Evolutionary conservation across 1,140 invertebrate species (phyloP).

Genomic region (Listronotus oregonensis): DNA sequence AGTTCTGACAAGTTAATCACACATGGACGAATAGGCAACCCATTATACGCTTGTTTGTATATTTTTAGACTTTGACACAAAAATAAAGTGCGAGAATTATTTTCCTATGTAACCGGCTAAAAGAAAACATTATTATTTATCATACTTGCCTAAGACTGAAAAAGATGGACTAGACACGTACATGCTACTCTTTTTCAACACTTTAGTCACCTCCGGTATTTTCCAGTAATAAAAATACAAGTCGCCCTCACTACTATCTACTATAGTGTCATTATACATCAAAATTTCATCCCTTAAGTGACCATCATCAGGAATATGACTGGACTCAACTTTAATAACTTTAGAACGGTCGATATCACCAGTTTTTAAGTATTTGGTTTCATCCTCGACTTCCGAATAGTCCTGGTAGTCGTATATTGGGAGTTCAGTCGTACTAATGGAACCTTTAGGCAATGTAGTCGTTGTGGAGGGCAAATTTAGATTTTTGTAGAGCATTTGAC

Average conservation of each 20-base stretch:
- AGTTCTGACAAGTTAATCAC: too few species aligned
- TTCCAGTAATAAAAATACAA: constrained; percentile 46
- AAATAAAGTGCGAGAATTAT: too few species aligned
- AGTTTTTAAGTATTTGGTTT: background rate
- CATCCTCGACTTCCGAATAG: constrained; percentile 9
- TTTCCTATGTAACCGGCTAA: too few species aligned
- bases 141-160: constrained; percentile 39
- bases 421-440: background rate
- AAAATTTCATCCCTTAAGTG: constrained; percentile 35
- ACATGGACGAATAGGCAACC: background rate
- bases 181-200: constrained; percentile 35
- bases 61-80: constrained; percentile 6
- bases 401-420: background rate
- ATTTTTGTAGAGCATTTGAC: constrained; percentile 7
- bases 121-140: too few species aligned
- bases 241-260: constrained; percentile 34
- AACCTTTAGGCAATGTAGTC: background rate
- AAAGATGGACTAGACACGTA: constrained; percentile 41
- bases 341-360: background rate
- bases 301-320: background rate
- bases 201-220: constrained; percentile 31
- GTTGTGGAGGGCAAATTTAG: constrained; percentile 7
- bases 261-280: constrained; percentile 39
- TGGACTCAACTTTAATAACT: background rate
- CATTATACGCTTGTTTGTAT: constrained; percentile 3